A percentile compares a stretch with the other conserved stretches of the same genome.
Evolutionary conservation across 2,888 invertebrate genomes (phyloP).

Genomic region (Eurytoma adleriae): DNA sequence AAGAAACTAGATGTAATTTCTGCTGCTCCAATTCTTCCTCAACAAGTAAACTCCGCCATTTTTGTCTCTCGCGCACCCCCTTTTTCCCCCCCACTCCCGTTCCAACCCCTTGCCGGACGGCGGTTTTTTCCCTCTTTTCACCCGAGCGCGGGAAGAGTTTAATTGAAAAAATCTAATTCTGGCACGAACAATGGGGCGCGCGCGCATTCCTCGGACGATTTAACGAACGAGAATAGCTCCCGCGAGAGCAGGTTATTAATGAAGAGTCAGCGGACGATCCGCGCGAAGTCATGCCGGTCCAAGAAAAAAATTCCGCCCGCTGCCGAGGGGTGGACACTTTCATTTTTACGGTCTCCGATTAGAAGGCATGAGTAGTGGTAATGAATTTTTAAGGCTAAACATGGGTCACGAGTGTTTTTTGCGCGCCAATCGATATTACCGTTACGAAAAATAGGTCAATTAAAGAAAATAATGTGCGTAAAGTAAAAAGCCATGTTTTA

Average conservation of each 20-base stretch:
- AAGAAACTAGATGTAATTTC: slow-evolving; percentile 6
- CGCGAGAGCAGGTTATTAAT: slow-evolving; percentile 54
- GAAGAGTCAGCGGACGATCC: slow-evolving; percentile 26
- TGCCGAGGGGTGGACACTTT: background rate
- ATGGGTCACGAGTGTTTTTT: no score
- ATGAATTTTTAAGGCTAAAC: no score
- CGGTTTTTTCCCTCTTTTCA: background rate
- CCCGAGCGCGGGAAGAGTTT: slow-evolving; percentile 1
- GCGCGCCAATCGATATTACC: no score
- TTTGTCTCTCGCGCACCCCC: background rate
- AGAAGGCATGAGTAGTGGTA: no score
- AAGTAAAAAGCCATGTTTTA: no score
- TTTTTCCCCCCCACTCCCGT: background rate
- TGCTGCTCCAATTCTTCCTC: slow-evolving; percentile 2
- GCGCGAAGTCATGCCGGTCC: background rate
- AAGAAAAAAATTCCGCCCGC: background rate
- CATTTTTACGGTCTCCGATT: no score
- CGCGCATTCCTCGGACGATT: slow-evolving; percentile 49
- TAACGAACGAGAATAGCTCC: slow-evolving; percentile 64
- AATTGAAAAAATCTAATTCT: slow-evolving; percentile 53
- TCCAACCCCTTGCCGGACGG: background rate
- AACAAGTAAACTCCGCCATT: slow-evolving; percentile 7
- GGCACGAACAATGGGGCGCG: slow-evolving; percentile 52
- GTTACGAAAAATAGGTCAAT: no score
- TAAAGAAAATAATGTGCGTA: no score